These are phyloP conservation scores for Cyanoramphus novaezelandiae DNA, from an alignment of 2,113 vertebrate genomes.

Conservation along the genomic window DNA sequence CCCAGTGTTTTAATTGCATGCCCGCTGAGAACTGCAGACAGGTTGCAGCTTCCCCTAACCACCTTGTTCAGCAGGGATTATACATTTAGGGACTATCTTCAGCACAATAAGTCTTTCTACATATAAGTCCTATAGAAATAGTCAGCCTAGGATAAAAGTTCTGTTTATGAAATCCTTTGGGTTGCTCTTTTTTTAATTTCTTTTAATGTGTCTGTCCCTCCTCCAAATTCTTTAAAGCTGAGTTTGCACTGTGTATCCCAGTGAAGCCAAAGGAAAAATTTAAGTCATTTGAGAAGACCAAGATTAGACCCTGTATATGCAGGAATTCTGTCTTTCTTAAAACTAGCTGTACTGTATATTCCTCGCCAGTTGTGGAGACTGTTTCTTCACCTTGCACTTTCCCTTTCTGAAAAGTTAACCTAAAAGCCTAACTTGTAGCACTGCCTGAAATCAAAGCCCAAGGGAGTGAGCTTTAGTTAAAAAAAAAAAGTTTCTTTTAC, in stretches of 20 bases:
- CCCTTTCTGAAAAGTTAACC: background rate
- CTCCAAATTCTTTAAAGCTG: background rate
- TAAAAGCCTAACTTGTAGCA: background rate
- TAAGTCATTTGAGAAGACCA: background rate
- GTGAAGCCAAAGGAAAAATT: background rate
- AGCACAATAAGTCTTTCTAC: background rate
- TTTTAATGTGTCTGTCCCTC: background rate
- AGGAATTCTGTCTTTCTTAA: background rate
- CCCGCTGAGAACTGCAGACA: background rate
- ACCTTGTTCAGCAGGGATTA: constrained; percentile 31
- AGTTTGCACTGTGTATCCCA: background rate
- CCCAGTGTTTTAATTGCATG: background rate
- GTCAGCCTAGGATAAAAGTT: background rate
- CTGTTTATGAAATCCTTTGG: constrained; percentile 8
- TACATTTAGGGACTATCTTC: background rate
- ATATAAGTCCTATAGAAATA: background rate
- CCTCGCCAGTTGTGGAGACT: background rate
- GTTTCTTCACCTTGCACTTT: background rate
- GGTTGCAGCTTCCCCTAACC: background rate
- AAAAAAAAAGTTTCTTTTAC: background rate
- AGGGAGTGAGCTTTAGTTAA: background rate
- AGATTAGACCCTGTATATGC: background rate
- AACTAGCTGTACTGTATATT: background rate
- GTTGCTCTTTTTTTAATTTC: background rate
- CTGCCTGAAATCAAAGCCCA: background rate